phyloP scores from a whole-genome alignment of 2,888 invertebrate genomes.

The Cryptocephalus moraei region DNA sequence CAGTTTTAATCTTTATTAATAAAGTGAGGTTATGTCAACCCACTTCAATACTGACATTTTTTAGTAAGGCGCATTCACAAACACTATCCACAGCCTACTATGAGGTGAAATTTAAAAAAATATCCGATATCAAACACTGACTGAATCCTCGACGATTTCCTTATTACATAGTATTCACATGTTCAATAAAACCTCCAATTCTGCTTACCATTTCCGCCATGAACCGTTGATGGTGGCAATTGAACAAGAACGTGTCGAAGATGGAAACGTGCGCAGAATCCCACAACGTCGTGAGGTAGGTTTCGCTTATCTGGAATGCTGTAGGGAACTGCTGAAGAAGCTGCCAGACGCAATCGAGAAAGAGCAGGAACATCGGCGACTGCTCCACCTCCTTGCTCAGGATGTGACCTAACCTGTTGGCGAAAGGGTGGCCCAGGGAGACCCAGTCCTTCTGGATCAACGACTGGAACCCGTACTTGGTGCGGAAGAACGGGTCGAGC shows the following conservation, averaged over 20 bases:
- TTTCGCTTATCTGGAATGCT: conserved; percentile 86
- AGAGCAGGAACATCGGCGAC: conserved; percentile 81
- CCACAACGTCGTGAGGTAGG: conserved; percentile 86
- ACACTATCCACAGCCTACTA: too few species aligned
- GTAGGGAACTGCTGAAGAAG: conserved; percentile 77
- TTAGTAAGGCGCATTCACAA: too few species aligned
- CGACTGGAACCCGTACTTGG: conserved; percentile 78
- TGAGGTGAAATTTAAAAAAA: too few species aligned
- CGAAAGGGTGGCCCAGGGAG: conserved; percentile 73
- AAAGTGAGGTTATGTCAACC: too few species aligned
- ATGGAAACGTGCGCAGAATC: conserved; percentile 80
- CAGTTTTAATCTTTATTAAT: too few species aligned
- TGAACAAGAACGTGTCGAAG: conserved; percentile 89
- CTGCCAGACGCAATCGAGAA: conserved; percentile 92
- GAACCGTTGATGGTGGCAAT: conserved; percentile 67
- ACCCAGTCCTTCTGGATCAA: conserved; percentile 94
- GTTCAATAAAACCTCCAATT: not conserved
- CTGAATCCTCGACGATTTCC: too few species aligned
- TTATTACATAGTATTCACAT: conserved; percentile 1
- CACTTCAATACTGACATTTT: too few species aligned
- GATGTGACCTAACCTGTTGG: conserved; percentile 56
- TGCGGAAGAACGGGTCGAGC: conserved; percentile 74
- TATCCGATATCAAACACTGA: too few species aligned
- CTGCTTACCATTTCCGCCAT: conserved; percentile 53
- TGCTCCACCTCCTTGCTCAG: conserved; percentile 51